Evolutionary conservation across 2,888 invertebrate species (phyloP), one percentile per base, ranked within the genome.

Genomic region (Ectobius pallidus): DNA sequence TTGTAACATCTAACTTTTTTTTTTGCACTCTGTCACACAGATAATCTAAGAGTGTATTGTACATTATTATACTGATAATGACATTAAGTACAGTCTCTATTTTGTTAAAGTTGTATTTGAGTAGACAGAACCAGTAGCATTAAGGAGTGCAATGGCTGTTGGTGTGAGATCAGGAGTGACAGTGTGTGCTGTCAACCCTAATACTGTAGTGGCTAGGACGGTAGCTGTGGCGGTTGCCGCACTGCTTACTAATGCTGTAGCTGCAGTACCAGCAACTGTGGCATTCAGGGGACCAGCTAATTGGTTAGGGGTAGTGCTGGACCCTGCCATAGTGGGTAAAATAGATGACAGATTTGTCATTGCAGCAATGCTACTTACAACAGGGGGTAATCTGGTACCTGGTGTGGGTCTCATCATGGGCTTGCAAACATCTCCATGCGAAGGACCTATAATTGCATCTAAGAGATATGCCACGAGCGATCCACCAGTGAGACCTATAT

Each of bases 381-480:
- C n/a, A 25, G 16, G 58, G 27, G 58, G 58, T 9, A 58, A 3
- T 58, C 30, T 58, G 27, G 58, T 58, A 7, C 32, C 32, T 30
- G 16, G 16, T 7, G 16, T 58, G n/a, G 58, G 27, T 1, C 18
- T 27, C 30, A 58, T n/a, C n/a, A 25, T 6, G 9, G 46, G 44
- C 20, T n/a, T 44, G n/a, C 65, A 65, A 16, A 22, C 62, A 65
- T 74, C 71, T 3, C 63, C 52, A 6, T 77, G 27, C 87, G 75
- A 86, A 84, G 82, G 82, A 69, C 83, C 84, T 32, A 85, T 74
- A 49, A 84, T 78, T 22, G 81, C 83, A 78, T 92, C 88, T 75
- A 96, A 85, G 22, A 93, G 85, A 80, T 96, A 96, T 0, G 96
- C 95, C 69, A 94, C 89, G 20, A 94, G 83, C 0, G 95, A 92